Evolutionary conservation across 53 echinoderm and acorn worm species (phyloP).

Genomic region (Echinometra lucunter): DNA sequence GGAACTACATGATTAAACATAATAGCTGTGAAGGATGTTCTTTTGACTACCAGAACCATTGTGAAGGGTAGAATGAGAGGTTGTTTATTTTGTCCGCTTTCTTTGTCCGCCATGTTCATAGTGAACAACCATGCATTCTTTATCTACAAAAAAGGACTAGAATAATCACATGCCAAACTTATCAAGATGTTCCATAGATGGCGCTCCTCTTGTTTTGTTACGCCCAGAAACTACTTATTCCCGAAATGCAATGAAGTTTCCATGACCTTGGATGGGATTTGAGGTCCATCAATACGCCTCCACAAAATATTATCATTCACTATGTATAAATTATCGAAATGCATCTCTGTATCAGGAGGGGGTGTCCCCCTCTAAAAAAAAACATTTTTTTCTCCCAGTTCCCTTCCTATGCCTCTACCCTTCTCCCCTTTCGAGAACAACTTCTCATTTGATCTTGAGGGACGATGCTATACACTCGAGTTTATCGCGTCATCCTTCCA

Average conservation of each 20-base stretch:
- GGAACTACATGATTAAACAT: too few species aligned
- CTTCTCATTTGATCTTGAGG: not conserved
- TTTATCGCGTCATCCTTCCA: slow-evolving; percentile 29
- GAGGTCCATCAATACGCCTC: not conserved
- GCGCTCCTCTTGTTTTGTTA: slow-evolving; percentile 2
- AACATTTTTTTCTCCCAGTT: not conserved
- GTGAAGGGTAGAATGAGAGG: too few species aligned
- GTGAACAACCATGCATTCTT: too few species aligned
- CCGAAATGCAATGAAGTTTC: not conserved
- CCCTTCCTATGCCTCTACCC: not conserved
- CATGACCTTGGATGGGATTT: not conserved
- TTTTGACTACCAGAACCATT: too few species aligned
- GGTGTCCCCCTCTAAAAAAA: not conserved
- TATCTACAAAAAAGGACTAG: too few species aligned
- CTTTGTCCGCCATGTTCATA: too few species aligned
- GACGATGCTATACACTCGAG: not conserved
- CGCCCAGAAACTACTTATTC: not conserved
- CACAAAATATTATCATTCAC: not conserved
- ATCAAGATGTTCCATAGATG: not conserved
- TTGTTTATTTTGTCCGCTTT: too few species aligned
- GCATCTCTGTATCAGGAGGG: not conserved
- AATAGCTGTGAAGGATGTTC: too few species aligned
- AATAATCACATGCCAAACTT: not conserved
- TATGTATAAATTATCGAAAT: not conserved
- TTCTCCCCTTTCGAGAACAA: not conserved